Percentiles rank a stretch among this genome's conserved stretches.
phyloP scores from a whole-genome alignment of 2,888 invertebrate species.

The Alviniconcha strummeri region DNA sequence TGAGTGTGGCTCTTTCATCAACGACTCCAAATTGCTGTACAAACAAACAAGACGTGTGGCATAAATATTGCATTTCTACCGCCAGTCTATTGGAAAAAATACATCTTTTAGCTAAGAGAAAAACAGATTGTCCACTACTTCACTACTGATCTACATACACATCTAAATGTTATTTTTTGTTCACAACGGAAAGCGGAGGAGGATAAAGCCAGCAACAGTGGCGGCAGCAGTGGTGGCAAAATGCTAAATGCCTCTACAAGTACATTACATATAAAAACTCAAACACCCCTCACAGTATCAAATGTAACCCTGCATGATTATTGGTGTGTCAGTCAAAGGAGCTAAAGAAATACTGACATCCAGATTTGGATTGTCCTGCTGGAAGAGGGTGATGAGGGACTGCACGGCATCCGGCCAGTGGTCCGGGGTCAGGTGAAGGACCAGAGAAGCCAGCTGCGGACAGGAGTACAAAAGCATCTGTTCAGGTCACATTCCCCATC shows the following conservation, averaged over 20 bases:
- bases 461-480: neutral
- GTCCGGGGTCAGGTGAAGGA: slow-evolving; percentile 81
- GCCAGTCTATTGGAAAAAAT: neutral
- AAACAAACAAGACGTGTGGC: neutral
- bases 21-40: neutral
- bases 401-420: slow-evolving; percentile 83
- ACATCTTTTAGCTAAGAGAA: slow-evolving; percentile 7
- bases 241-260: slow-evolving; percentile 13
- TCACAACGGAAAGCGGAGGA: slow-evolving; percentile 17
- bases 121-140: slow-evolving; percentile 7
- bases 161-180: slow-evolving; percentile 15
- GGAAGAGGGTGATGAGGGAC: slow-evolving; percentile 83
- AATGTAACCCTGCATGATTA: slow-evolving; percentile 13
- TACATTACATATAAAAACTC: slow-evolving; percentile 19
- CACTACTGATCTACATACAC: slow-evolving; percentile 11
- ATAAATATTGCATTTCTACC: neutral
- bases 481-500: neutral
- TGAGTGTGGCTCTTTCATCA: neutral
- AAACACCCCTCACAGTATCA: slow-evolving; percentile 7
- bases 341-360: slow-evolving; percentile 68
- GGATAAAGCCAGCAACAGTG: slow-evolving; percentile 13
- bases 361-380: slow-evolving; percentile 77
- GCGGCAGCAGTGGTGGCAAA: slow-evolving; percentile 9
- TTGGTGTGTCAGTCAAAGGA: neutral
- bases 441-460: slow-evolving; percentile 86